Evolutionary conservation across 2,113 vertebrate genomes (phyloP).

Genomic region (Leptocoma aspasia): DNA sequence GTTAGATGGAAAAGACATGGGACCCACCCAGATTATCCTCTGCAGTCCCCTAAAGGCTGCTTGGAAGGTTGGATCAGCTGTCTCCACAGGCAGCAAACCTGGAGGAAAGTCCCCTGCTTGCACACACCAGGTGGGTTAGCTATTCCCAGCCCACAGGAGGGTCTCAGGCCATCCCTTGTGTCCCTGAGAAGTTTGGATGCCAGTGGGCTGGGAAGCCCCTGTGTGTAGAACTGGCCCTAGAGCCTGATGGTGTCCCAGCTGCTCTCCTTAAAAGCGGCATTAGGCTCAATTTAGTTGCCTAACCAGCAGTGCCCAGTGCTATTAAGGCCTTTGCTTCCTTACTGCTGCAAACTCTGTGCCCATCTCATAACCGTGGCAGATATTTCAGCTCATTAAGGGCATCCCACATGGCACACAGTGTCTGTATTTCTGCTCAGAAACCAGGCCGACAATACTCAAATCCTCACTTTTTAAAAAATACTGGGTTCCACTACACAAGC

Average conservation of each 20-base stretch:
- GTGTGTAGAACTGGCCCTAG: not conserved
- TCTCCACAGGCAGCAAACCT: not conserved
- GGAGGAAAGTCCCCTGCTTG: not conserved
- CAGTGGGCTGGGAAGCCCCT: not conserved
- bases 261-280: not conserved
- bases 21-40: not conserved
- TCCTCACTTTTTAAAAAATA: not conserved
- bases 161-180: not conserved
- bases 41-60: not conserved
- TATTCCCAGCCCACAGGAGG: not conserved
- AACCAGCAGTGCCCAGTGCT: not conserved
- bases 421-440: not conserved
- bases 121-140: not conserved
- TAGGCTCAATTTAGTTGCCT: not conserved
- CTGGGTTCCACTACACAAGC: not conserved
- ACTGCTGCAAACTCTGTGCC: not conserved
- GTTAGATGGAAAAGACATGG: not conserved
- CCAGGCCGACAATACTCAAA: not conserved
- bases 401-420: not conserved
- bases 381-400: fast-evolving
- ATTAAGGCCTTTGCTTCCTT: not conserved
- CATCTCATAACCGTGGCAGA: not conserved
- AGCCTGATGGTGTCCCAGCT: not conserved
- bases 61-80: not conserved
- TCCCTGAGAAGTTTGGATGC: not conserved